Base-by-base conservation (phyloP, 2,888 invertebrate genomes). In the Ernsta delagoae region DNA sequence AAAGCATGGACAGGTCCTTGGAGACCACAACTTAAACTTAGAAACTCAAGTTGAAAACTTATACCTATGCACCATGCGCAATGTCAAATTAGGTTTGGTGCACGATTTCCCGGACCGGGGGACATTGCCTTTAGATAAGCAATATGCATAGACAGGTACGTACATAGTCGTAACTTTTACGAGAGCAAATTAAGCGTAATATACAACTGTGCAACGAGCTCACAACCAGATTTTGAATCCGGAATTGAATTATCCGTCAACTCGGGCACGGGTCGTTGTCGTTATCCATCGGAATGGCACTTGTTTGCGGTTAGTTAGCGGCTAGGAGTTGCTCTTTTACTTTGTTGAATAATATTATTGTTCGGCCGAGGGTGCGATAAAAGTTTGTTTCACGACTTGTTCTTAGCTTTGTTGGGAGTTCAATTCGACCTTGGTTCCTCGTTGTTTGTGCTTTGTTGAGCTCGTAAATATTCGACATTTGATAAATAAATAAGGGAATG, bases 201-300 rank as follows among this genome's bases (percentile, higher is more conserved):
- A 12, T 4, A 48, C n/a, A 48, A 48, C n/a, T 45, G 45, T 24
- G 24, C 24, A 24, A 1, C 24, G 24, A 24, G 24, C 24, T 24
- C 24, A 24, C 3, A 24, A 48, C 45, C 5, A 48, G 45, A 48
- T 48, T 53, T 53, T 53, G 24, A 8, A 24, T 24, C 53, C 53
- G 24, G 8, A 45, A 31, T 60, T 60, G 7, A 45, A 60, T 60
- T 34, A 60, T n/a, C 34, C 24, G 34, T 60, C 60, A 34, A 60
- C 31, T 60, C 31, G 0, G 34, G 39, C 39, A 24, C 24, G 31
- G 43, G n/a, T n/a, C n/a, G n/a, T n/a, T n/a, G 41, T 43, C 45
- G 24, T 24, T 24, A 24, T 24, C 24, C 43, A 31, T 45, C 24
- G 45, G 45, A 60, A 60, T 60, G 45, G 31, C 45, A 60, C 45